Evolutionary conservation across 2,888 invertebrate species (phyloP), one percentile per base, ranked within the genome.

Genomic region (Epinotia ramella): DNA sequence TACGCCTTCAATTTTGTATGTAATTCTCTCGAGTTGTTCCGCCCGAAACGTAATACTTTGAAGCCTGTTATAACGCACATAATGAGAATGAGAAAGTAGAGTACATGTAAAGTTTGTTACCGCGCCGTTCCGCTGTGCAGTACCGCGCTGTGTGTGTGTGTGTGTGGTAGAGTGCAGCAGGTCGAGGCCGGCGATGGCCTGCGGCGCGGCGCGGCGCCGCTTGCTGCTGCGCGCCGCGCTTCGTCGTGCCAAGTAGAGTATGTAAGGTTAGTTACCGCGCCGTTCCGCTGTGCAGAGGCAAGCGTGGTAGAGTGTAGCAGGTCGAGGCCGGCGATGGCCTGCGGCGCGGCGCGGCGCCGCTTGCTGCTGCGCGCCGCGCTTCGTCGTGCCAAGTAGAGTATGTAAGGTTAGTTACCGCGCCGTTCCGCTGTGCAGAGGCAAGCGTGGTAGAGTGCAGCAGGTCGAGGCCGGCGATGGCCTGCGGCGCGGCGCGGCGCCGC

Each of bases 261-360:
- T 44, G 11, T 18, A 2, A 44, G 7, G 16, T 46, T 24, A 90
- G 91, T 90, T 57, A 92, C 91, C 66, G 92, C 89, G 92, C 96
- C 96, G 89, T 97, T 97, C 70, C 96, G 96, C 28, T 97, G 96
- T 20, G 98, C 98, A 86, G 98, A 98, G 7, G 98, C 95, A 80
- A 98, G 94, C 57, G 98, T 98, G 90, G 98, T 97, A 82, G 97
- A 97, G 90, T 98, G 98, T 81, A 98, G 93, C 82, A 98, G 95
- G 93, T 98, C 98, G 83, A 98, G 94, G 18, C 98, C 98, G 79
- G 96, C 97, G 87, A 98, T 98, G 91, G 86, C 96, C 91, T 81
- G 59, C 44, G 80, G 95, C 88, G 87, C 90, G 83, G 84, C 93
- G 84, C 86, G 94, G 80, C 88, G 93, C 20, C 88, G 90, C 88